phyloP scores from a whole-genome alignment of 2,888 invertebrate genomes.

The Octonoba sinensis region DNA sequence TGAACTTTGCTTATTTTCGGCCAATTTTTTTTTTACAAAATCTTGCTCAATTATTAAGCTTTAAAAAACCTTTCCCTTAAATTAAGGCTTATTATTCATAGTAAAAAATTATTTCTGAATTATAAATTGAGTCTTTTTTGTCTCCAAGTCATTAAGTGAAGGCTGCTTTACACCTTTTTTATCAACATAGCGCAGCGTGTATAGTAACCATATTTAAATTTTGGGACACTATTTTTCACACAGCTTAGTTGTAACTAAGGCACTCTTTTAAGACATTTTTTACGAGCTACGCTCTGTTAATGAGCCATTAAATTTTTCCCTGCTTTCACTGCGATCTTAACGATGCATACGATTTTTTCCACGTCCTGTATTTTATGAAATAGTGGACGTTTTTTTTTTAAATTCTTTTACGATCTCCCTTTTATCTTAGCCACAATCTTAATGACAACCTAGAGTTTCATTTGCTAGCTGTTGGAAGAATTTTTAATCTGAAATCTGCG shows the following conservation, averaged over 20 bases:
- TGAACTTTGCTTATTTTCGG: constrained; percentile 10
- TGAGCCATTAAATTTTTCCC: constrained; percentile 60
- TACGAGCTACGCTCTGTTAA: constrained; percentile 47
- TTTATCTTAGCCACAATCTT: constrained; percentile 57
- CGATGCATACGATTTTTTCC: constrained; percentile 32
- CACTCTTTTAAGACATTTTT: constrained; percentile 47
- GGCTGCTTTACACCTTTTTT: constrained; percentile 58
- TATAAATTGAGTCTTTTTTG: constrained; percentile 60
- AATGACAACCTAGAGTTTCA: constrained; percentile 52
- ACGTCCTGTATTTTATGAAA: constrained; percentile 32
- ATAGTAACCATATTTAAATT: constrained; percentile 64
- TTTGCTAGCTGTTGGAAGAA: constrained; percentile 36
- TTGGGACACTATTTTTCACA: constrained; percentile 62
- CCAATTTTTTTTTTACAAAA: constrained; percentile 22
- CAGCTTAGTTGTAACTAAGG: constrained; percentile 58
- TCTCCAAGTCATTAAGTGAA: constrained; percentile 48
- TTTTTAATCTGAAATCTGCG: constrained; percentile 31
- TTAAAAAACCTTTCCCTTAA: constrained; percentile 48
- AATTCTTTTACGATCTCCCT: constrained; percentile 15
- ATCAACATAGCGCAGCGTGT: constrained; percentile 29
- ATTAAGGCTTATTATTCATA: constrained; percentile 61
- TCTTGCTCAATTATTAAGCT: constrained; percentile 35
- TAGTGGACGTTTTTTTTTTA: constrained; percentile 21
- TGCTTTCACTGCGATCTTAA: constrained; percentile 54
- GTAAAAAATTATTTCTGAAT: constrained; percentile 45